These are phyloP conservation scores for Drosophila borealis DNA, from an alignment of 2,888 invertebrate species.

Conservation along the genomic window DNA sequence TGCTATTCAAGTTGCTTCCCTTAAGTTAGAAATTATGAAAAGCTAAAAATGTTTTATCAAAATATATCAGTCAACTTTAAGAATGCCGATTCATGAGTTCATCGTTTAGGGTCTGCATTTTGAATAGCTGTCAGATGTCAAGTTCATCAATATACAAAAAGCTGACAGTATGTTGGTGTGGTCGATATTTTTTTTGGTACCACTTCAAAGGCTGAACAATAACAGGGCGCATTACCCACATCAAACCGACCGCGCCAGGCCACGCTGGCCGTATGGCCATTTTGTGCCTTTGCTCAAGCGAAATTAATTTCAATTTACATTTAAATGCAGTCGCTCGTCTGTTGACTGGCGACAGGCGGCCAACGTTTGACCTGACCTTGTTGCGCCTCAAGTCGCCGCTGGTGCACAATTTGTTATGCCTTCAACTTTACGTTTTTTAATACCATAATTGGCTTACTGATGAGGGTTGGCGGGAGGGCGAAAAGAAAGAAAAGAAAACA, in stretches of 20 bases:
- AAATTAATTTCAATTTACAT: constrained; percentile 80
- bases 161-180: constrained; percentile 15
- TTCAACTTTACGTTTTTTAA: constrained; percentile 69
- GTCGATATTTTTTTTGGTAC: constrained; percentile 19
- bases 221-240: constrained; percentile 61
- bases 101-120: not conserved
- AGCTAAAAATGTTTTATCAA: not conserved
- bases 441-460: constrained; percentile 80
- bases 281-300: constrained; percentile 58
- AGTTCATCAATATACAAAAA: constrained; percentile 50
- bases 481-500: constrained; percentile 14
- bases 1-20: not conserved
- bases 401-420: constrained; percentile 60
- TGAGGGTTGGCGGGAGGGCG: constrained; percentile 61
- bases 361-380: constrained; percentile 70
- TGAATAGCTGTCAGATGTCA: constrained; percentile 57
- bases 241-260: constrained; percentile 61
- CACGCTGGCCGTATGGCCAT: constrained; percentile 48
- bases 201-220: constrained; percentile 56
- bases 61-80: constrained; percentile 8
- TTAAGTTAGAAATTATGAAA: not conserved
- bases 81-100: not conserved
- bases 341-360: constrained; percentile 39
- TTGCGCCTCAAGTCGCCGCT: constrained; percentile 38
- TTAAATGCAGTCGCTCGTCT: constrained; percentile 74